Percentiles rank a stretch among this genome's conserved stretches.
Evolutionary conservation across 2,888 invertebrate genomes (phyloP).

Genomic region (Cremastinae sp.): DNA sequence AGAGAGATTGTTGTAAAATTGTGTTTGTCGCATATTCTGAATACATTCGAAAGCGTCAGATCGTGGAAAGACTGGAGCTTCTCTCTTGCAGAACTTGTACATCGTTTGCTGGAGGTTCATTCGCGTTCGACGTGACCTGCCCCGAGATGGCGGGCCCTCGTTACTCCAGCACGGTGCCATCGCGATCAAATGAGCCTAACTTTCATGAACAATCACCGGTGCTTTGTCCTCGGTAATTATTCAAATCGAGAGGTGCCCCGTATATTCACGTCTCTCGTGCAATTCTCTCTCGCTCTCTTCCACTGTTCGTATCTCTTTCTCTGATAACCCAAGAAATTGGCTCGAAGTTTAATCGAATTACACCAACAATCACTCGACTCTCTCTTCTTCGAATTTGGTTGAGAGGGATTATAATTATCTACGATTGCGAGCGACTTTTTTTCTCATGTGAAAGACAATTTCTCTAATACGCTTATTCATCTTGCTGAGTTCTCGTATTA

Average conservation of each 20-base stretch:
- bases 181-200: conserved; percentile 64
- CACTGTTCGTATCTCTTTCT: conserved; percentile 41
- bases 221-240: conserved; percentile 67
- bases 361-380: conserved; percentile 63
- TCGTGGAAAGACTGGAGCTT: not conserved
- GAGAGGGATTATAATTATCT: conserved; percentile 55
- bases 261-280: conserved; percentile 54
- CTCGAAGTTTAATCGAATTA: conserved; percentile 65
- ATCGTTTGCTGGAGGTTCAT: conserved; percentile 25
- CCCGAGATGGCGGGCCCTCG: conserved; percentile 57
- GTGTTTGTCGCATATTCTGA: too few relatives aligned
- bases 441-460: not conserved
- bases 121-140: conserved; percentile 58
- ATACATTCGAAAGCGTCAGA: too few relatives aligned
- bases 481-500: too few relatives aligned
- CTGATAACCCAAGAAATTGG: conserved; percentile 64
- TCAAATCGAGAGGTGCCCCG: conserved; percentile 65
- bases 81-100: not conserved
- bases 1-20: too few relatives aligned
- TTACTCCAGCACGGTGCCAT: conserved; percentile 61
- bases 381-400: conserved; percentile 53
- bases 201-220: conserved; percentile 68
- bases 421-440: conserved; percentile 23
- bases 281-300: conserved; percentile 37
- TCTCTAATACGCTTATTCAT: too few relatives aligned